phyloP scores from a whole-genome alignment of 37 sponge, comb jelly and placozoan species.

The Axinella damicornis region DNA sequence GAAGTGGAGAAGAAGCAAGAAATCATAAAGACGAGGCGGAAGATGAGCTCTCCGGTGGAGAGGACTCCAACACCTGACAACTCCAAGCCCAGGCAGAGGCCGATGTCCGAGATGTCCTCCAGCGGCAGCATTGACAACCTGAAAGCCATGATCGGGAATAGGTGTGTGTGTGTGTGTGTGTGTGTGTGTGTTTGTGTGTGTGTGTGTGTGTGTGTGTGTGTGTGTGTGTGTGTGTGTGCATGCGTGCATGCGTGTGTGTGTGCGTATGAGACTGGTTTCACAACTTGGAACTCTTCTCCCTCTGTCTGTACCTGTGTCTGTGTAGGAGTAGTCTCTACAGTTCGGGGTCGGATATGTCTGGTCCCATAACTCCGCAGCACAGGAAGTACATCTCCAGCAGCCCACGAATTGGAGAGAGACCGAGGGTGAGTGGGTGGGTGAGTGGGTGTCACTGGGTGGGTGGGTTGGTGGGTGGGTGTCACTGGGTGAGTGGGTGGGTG shows the following conservation, averaged over 20 bases:
- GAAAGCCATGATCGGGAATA: too few species aligned
- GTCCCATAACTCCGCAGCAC: background rate
- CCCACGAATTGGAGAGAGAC: background rate
- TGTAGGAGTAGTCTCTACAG: too few species aligned
- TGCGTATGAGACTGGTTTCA: background rate
- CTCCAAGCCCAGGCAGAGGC: background rate
- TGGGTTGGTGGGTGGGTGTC: too few species aligned
- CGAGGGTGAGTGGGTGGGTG: slow-evolving; percentile 19
- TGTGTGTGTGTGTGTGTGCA: background rate
- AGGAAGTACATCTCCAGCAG: background rate
- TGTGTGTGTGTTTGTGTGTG: too few species aligned
- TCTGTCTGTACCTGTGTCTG: too few species aligned
- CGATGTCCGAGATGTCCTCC: background rate
- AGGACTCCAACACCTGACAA: background rate
- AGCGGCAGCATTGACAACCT: too few species aligned
- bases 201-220: too few species aligned
- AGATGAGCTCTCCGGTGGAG: background rate
- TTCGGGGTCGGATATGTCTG: background rate
- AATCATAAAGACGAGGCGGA: too few species aligned
- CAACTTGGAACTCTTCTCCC: too few species aligned
- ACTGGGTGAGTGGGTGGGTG: too few species aligned
- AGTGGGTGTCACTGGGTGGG: background rate
- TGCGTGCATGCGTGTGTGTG: slow-evolving; percentile 7
- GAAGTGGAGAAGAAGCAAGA: too few species aligned
- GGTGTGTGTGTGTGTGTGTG: too few species aligned